Base-by-base conservation (phyloP, 2,797 vertebrate genomes). In the Hoplostethus atlanticus region DNA sequence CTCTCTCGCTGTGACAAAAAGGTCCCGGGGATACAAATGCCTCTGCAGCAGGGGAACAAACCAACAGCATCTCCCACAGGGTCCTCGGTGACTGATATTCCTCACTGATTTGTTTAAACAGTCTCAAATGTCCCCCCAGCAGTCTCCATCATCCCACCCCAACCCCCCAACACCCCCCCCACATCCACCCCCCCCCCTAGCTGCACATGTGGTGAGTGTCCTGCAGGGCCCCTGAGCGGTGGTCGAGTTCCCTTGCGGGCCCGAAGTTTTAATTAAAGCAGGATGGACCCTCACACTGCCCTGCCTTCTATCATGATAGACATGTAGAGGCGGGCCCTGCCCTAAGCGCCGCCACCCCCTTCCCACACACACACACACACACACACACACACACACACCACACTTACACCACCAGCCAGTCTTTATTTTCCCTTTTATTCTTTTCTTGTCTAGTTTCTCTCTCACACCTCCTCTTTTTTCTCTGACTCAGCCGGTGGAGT, bases 61-160 rank as follows among this genome's bases (percentile, higher is more conserved):
- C 82, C 80, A 83, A 84, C 79, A 88, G 71, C 54, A 68, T 83
- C 83, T 79, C 88, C 87, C 55, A 60, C 77, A 71, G 86, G 80
- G 76, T 78, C 77, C 79, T 68, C 59, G 30, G 77, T 91, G 89
- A 92, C 84, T 90, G 88, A 92, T 94, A 87, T 85, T 92, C 68
- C 59, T 74, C 64, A 75, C 88, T 92, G 89, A 92, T 93, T 93
- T 94, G 92, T 93, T 94, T 93, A 87, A 92, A 93, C 84, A 91
- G 91, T 91, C 79, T 93, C 90, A 83, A 92, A 93, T 94, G 77
- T 87, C 89, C 60, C 64, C 71, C 64, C 36, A 74, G 69, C 78
- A 73, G 66, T 67, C 53, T 62, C 44, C 21, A 21, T 21, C 50
- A 71, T 64, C 65, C 73, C 71, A 61, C 54, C 59, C 40, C 58